Evolutionary conservation across 2,888 invertebrate species (phyloP).

Genomic region (Acanthosepion lycidas): DNA sequence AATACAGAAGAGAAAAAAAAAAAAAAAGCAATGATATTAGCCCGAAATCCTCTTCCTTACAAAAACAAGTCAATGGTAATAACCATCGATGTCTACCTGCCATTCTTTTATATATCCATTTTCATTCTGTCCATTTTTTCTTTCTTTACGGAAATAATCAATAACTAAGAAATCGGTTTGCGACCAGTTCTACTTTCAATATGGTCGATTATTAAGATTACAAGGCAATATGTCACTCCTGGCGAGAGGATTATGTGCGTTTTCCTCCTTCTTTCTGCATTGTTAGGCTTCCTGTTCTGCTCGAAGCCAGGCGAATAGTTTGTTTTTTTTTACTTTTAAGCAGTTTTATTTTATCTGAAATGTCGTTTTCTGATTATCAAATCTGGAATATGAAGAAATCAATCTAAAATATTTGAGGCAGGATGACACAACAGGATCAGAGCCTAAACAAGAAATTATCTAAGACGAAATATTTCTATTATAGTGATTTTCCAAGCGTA

Average conservation of each 20-base stretch:
- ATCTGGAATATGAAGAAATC: background rate
- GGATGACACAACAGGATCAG: no score
- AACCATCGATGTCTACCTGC: background rate
- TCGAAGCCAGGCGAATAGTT: background rate
- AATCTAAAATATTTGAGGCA: background rate
- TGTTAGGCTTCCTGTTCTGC: background rate
- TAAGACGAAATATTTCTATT: no score
- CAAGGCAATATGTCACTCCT: background rate
- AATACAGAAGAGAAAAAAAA: background rate
- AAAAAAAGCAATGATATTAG: background rate
- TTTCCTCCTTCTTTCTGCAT: background rate
- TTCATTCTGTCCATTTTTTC: background rate
- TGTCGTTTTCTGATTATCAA: background rate
- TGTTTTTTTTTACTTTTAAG: no score
- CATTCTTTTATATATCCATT: background rate
- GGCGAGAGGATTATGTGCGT: rapidly evolving
- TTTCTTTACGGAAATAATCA: background rate
- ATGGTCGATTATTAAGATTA: background rate
- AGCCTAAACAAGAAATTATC: no score
- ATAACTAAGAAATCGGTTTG: background rate
- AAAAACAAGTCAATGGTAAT: background rate
- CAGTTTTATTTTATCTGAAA: background rate
- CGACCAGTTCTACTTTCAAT: background rate
- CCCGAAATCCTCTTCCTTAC: background rate
- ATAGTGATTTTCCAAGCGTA: no score